Conservation (phyloP, 2,888 invertebrate genomes). For the Ectemnius cavifrons region DNA sequence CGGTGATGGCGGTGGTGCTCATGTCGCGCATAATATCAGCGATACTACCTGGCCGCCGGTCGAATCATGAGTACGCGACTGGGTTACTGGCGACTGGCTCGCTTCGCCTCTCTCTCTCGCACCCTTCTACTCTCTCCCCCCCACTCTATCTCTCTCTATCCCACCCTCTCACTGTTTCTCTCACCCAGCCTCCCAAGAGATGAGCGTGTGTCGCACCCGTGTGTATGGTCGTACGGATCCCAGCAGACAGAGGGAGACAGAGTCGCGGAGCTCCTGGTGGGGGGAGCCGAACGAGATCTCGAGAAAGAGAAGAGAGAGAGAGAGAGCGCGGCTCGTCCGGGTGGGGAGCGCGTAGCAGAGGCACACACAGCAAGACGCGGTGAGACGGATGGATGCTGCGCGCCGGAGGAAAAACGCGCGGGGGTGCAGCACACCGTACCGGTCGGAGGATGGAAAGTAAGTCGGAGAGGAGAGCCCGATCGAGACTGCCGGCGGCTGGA, state of each 20-base stretch:
- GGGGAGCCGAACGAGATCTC: constrained; percentile 12
- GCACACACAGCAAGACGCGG: not conserved
- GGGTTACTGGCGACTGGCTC: constrained; percentile 40
- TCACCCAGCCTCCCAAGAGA: not conserved
- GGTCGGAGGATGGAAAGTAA: not conserved
- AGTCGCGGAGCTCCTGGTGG: not conserved
- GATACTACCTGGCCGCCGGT: constrained; percentile 69
- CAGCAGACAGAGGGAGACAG: not conserved
- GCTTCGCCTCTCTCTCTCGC: constrained; percentile 4
- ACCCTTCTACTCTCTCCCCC: not conserved
- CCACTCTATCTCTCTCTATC: not conserved
- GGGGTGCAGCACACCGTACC: not conserved
- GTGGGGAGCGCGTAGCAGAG: not conserved
- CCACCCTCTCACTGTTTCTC: not conserved
- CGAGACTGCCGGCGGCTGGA: constrained; percentile 2
- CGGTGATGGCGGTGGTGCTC: constrained; percentile 57
- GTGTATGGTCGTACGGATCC: not conserved
- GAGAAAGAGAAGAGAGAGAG: constrained; percentile 5
- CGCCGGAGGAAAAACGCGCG: not conserved
- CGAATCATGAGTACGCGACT: constrained; percentile 61
- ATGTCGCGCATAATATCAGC: constrained; percentile 70
- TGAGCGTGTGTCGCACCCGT: not conserved
- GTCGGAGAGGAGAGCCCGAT: constrained; percentile 8
- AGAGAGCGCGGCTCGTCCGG: constrained; percentile 2
- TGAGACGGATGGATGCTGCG: too few species aligned